These are phyloP conservation scores for Ciconia boyciana DNA, from an alignment of 2,113 vertebrate genomes.

Conservation along the genomic window DNA sequence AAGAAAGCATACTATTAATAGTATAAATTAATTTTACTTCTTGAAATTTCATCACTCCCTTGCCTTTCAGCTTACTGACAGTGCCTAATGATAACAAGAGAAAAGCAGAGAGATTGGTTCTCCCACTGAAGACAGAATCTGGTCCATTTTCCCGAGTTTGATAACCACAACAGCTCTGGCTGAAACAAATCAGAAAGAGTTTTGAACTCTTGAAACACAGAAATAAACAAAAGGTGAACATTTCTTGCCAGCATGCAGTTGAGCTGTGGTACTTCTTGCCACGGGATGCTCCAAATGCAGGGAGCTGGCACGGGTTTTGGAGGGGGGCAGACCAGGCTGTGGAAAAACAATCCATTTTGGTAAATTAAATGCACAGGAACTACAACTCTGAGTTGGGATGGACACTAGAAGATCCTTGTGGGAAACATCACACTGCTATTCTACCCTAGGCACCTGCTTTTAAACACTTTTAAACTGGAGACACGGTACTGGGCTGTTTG, in stretches of 20 bases:
- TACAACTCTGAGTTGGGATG: background rate
- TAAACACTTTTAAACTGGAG: background rate
- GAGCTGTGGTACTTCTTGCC: background rate
- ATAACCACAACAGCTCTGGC: background rate
- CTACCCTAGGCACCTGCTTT: background rate
- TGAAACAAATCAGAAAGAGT: background rate
- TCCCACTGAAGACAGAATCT: background rate
- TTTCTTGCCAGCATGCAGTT: background rate
- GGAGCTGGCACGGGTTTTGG: background rate
- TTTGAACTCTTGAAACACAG: background rate
- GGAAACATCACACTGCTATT: background rate
- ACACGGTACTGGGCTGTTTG: background rate
- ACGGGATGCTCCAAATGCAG: background rate
- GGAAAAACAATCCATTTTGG: background rate
- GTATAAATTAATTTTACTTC: background rate
- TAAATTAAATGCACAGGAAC: background rate
- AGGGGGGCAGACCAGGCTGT: rapidly evolving
- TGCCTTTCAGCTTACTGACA: background rate
- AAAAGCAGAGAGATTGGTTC: background rate
- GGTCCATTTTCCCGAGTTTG: background rate
- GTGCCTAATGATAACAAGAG: background rate
- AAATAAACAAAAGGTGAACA: background rate
- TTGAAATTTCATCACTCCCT: background rate
- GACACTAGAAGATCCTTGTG: background rate
- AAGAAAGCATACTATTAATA: background rate